These are phyloP conservation scores for Karalla daura DNA, from an alignment of 2,797 vertebrate genomes.

Conservation along the genomic window DNA sequence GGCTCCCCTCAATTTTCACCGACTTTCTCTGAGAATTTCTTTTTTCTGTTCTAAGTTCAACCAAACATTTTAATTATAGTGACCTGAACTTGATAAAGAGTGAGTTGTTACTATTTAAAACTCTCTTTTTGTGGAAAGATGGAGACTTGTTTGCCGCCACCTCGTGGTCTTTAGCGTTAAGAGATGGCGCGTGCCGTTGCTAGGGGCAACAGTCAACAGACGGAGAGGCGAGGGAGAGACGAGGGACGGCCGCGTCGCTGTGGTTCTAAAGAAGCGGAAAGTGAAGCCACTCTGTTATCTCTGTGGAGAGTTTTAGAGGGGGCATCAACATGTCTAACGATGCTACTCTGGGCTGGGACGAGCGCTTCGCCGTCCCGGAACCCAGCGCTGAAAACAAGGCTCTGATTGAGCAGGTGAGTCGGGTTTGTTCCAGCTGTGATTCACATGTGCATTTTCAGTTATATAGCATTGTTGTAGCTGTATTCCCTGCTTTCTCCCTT, in stretches of 20 bases:
- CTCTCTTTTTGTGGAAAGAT: neutral
- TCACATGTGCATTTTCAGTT: too few relatives aligned
- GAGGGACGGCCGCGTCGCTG: neutral
- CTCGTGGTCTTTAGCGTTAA: neutral
- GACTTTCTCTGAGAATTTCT: too few relatives aligned
- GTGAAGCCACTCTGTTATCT: neutral
- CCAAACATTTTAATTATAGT: too few relatives aligned
- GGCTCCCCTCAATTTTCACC: too few relatives aligned
- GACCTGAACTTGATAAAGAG: too few relatives aligned
- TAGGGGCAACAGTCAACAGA: constrained; percentile 54
- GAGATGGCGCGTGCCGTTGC: constrained; percentile 52
- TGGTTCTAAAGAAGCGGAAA: rapidly evolving
- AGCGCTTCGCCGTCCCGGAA: constrained; percentile 87
- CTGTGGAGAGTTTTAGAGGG: neutral
- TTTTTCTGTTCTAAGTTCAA: too few relatives aligned
- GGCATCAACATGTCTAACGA: constrained; percentile 75
- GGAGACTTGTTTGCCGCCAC: constrained; percentile 2
- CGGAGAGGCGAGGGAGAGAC: neutral
- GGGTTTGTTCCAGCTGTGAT: neutral
- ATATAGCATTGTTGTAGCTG: too few relatives aligned
- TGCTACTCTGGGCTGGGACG: constrained; percentile 83
- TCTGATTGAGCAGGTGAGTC: constrained; percentile 87
- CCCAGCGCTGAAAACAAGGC: constrained; percentile 87
- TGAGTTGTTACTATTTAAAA: too few relatives aligned
- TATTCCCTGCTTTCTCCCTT: too few relatives aligned